Percentiles rank a stretch among this genome's conserved stretches.
phyloP scores from a whole-genome alignment of 2,888 invertebrate species.

The Napeogenes sylphis region DNA sequence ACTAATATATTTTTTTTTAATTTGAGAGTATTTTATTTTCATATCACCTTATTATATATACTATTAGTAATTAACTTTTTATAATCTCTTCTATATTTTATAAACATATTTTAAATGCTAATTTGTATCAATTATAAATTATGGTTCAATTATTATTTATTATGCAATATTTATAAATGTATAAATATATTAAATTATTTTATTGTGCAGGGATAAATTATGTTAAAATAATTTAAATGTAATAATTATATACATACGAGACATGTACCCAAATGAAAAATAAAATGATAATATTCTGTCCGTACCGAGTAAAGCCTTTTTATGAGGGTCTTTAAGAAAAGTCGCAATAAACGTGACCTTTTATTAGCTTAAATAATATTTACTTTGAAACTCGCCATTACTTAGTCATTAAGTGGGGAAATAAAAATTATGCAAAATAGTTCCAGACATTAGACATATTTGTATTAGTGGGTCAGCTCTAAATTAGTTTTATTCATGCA shows the following conservation, averaged over 20 bases:
- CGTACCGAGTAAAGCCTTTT: slow-evolving; percentile 1
- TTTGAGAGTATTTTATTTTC: no score
- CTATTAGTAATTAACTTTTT: no score
- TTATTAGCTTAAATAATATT: slow-evolving; percentile 6
- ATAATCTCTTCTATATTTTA: no score
- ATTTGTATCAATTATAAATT: no score
- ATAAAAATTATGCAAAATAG: background rate
- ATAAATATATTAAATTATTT: no score
- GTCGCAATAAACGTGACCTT: slow-evolving; percentile 3
- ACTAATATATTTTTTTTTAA: no score
- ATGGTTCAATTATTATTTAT: no score
- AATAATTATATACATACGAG: background rate
- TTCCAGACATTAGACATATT: background rate
- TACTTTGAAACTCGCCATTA: background rate
- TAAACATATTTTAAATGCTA: no score
- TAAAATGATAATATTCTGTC: slow-evolving; percentile 5
- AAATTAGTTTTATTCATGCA: slow-evolving; percentile 18
- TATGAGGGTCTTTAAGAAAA: slow-evolving; percentile 6
- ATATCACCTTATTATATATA: no score
- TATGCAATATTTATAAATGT: no score
- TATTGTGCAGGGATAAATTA: no score
- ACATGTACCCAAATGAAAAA: slow-evolving; percentile 2
- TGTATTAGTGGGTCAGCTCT: background rate
- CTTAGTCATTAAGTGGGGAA: background rate
- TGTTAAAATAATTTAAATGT: background rate